A percentile compares a stretch with the other conserved stretches of the same genome.
These are phyloP conservation scores for Drosophila barbarae DNA, from an alignment of 2,888 invertebrate genomes.

Conservation along the genomic window DNA sequence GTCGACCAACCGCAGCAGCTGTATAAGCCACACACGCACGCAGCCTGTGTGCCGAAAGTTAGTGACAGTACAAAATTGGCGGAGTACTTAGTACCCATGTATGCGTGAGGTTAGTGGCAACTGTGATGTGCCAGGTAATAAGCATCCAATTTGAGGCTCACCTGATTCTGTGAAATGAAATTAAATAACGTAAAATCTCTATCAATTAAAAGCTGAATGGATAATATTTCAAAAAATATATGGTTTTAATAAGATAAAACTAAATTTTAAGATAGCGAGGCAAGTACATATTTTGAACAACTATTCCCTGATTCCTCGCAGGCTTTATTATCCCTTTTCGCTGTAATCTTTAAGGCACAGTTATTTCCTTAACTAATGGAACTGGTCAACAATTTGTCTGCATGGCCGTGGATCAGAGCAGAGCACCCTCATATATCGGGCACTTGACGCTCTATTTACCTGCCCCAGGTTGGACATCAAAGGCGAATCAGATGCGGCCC, in stretches of 20 bases:
- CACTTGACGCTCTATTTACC: constrained; percentile 26
- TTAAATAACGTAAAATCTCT: neutral
- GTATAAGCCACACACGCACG: constrained; percentile 5
- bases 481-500: constrained; percentile 25
- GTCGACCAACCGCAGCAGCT: constrained; percentile 2
- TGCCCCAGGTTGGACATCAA: constrained; percentile 21
- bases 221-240: no score
- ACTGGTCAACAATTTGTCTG: constrained; percentile 3
- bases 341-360: neutral
- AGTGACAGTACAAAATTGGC: constrained; percentile 13
- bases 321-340: neutral
- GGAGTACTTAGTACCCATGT: constrained; percentile 8
- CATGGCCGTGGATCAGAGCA: constrained; percentile 8
- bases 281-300: no score
- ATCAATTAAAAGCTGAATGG: no score
- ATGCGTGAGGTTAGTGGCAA: neutral
- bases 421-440: constrained; percentile 20
- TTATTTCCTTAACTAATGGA: constrained; percentile 12
- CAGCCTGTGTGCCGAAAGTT: constrained; percentile 11
- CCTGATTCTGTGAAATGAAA: neutral
- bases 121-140: constrained; percentile 11
- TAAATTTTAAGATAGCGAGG: no score
- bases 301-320: no score
- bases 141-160: neutral
- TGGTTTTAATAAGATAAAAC: no score